Evolutionary conservation across 2,888 invertebrate genomes (phyloP), one percentile per base, ranked within the genome.

Genomic region (Apamea sordens): DNA sequence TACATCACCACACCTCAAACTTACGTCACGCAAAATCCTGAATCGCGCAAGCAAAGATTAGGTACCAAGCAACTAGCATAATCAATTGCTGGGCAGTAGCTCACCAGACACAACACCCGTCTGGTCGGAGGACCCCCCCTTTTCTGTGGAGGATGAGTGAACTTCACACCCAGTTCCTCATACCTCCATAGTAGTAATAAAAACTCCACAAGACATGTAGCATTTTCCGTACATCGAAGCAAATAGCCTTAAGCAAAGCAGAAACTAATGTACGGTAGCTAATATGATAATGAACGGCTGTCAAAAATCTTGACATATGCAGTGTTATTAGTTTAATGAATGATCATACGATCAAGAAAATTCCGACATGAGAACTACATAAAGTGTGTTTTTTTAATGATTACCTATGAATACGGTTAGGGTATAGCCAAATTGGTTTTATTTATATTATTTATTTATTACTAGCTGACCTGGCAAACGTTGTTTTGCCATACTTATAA

Each of bases 361-460:
- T 67, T 80, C 41, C 53, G 3, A 10, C 21, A 41, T 81, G 81
- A 41, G 81, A 80, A 80, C 28, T 67, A 11, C 15, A 21, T 21
- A 44, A 44, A 24, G 61, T 76, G 6, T 76, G 81, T 81, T 75
- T 68, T 15, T 56, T 47, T 80, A 81, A 68, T 68, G 67, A 56
- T 1, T 68, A 8, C n/a, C 2, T 44, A 36, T 2, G 32, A 67
- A 53, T 8, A 44, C 53, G 24, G 28, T 76, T 47, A 76, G 53
- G 82, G 36, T 80, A 56, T 2, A 63, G 68, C 10, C 76, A 68
- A 36, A 78, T 50, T 13, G 21, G 0, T 73, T 3, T 24, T 6
- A 18, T 41, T 69, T 21, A 21, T 2, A 11, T 41, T 41, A 41
- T 41, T 41, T 41, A 41, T 41, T 41, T 41, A 41, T 41, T 7